These are phyloP conservation scores for Bombylius major DNA, from an alignment of 2,888 invertebrate species.

Conservation along the genomic window DNA sequence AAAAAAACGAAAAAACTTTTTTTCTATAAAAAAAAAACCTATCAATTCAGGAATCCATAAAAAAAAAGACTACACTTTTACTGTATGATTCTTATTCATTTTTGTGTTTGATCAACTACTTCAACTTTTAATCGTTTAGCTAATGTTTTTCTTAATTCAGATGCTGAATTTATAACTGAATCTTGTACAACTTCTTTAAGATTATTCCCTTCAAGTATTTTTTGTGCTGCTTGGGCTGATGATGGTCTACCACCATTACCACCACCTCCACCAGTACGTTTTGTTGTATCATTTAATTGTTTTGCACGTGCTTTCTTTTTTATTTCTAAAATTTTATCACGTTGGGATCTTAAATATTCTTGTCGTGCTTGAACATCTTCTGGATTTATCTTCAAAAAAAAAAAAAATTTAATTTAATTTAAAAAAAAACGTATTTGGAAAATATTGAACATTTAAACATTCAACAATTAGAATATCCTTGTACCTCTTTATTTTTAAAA, in stretches of 20 bases:
- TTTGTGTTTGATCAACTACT: slow-evolving; percentile 50
- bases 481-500: slow-evolving; percentile 24
- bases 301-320: slow-evolving; percentile 80
- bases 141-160: slow-evolving; percentile 70
- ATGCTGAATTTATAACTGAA: slow-evolving; percentile 39
- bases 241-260: slow-evolving; percentile 44
- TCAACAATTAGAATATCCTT: too few relatives aligned
- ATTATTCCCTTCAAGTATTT: slow-evolving; percentile 44
- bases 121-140: slow-evolving; percentile 76
- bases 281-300: slow-evolving; percentile 52
- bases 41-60: too few relatives aligned
- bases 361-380: slow-evolving; percentile 65
- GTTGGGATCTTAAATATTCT: slow-evolving; percentile 73
- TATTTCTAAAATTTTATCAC: slow-evolving; percentile 79
- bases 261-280: slow-evolving; percentile 17
- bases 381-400: slow-evolving; percentile 34
- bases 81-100: too few relatives aligned
- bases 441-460: too few relatives aligned
- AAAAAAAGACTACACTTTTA: too few relatives aligned
- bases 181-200: slow-evolving; percentile 16
- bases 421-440: neutral
- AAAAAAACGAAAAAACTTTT: too few relatives aligned
- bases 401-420: neutral
- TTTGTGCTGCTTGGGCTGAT: slow-evolving; percentile 62
- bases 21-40: too few relatives aligned